Evolutionary conservation across 2,113 vertebrate species (phyloP).

Genomic region (Oostethus manadensis): DNA sequence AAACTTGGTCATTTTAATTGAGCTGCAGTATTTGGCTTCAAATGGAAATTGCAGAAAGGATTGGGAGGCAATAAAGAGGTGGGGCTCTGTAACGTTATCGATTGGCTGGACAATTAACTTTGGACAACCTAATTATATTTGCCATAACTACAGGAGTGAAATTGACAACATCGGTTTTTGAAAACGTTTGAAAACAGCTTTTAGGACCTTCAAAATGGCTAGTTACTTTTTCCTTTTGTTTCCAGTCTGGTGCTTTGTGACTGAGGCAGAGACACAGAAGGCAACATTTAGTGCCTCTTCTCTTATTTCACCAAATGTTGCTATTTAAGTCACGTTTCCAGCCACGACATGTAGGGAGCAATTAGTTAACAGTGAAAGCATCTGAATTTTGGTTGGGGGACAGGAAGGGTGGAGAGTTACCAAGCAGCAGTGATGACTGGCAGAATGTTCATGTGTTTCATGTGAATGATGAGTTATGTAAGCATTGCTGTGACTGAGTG

Average conservation of each 20-base stretch:
- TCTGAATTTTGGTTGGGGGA: slow-evolving; percentile 34
- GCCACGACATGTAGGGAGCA: slow-evolving; percentile 37
- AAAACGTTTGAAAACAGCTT: slow-evolving; percentile 13
- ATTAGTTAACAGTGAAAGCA: slow-evolving; percentile 41
- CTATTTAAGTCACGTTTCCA: slow-evolving; percentile 48
- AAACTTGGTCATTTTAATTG: slow-evolving; percentile 13
- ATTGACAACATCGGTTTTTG: background rate
- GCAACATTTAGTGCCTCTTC: slow-evolving; percentile 30
- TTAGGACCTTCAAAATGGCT: slow-evolving; percentile 15
- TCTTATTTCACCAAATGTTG: slow-evolving; percentile 41
- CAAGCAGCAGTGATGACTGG: slow-evolving; percentile 29
- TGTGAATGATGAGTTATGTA: slow-evolving; percentile 50
- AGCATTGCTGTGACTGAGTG: slow-evolving; percentile 26
- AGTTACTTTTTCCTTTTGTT: slow-evolving; percentile 5
- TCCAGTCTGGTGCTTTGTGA: slow-evolving; percentile 22
- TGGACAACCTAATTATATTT: slow-evolving; percentile 11
- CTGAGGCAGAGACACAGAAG: slow-evolving; percentile 26
- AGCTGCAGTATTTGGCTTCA: slow-evolving; percentile 1
- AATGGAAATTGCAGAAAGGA: slow-evolving; percentile 25
- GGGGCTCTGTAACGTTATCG: background rate
- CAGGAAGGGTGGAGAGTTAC: slow-evolving; percentile 12
- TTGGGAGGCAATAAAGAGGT: slow-evolving; percentile 10
- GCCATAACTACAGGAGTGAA: slow-evolving; percentile 3
- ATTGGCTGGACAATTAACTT: background rate
- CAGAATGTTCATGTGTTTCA: slow-evolving; percentile 38